Conservation (phyloP, 2,797 vertebrate species). For the Ctenosaura bakeri region DNA sequence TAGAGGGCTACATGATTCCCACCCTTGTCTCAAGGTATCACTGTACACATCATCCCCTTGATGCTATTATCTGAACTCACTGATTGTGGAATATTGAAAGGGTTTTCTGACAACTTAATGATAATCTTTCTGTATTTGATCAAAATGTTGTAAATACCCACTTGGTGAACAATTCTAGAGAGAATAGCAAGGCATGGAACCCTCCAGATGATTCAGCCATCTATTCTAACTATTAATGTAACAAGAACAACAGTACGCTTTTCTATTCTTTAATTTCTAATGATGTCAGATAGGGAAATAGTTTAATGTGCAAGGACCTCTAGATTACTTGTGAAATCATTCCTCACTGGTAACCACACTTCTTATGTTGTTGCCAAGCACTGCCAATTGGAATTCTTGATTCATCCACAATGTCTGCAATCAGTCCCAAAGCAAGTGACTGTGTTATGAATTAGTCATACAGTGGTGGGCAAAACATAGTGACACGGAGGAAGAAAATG, state of each 20-base stretch:
- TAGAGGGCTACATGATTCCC: too few species aligned
- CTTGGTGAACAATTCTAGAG: neutral
- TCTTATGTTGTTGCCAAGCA: neutral
- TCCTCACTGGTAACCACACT: neutral
- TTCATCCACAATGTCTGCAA: conserved; percentile 14
- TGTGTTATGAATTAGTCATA: conserved; percentile 31
- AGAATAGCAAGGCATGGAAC: neutral
- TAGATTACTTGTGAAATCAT: neutral
- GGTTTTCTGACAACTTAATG: neutral
- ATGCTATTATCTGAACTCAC: neutral
- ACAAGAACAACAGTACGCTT: neutral
- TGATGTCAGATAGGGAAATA: neutral
- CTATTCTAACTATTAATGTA: conserved; percentile 1
- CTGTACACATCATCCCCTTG: neutral
- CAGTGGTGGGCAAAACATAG: conserved; percentile 19
- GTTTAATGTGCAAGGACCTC: neutral
- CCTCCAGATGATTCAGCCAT: rapidly evolving
- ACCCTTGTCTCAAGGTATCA: neutral
- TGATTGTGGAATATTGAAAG: neutral
- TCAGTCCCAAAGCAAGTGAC: conserved; percentile 22
- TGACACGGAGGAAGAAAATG: neutral
- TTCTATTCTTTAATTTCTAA: neutral
- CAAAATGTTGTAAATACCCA: neutral
- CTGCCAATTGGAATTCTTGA: neutral
- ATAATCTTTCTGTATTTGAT: neutral